Evolutionary conservation across 2,113 vertebrate genomes (phyloP).

Genomic region (Crocuta crocuta): DNA sequence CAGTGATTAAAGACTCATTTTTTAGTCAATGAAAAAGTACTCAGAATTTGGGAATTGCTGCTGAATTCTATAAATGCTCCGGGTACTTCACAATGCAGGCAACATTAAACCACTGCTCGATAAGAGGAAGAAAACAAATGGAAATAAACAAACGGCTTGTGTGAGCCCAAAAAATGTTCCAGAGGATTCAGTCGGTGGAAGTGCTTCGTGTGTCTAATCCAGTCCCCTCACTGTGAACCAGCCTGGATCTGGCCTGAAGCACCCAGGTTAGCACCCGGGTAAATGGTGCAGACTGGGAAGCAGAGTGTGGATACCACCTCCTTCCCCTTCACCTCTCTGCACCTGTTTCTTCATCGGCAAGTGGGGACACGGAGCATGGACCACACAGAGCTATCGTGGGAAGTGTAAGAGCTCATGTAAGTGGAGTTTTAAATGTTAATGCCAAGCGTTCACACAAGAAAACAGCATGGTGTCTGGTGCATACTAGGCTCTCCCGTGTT

Average conservation of each 20-base stretch:
- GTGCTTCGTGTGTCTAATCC: background rate
- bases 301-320: too few species aligned
- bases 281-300: background rate
- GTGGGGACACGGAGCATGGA: background rate
- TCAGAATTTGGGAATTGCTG: constrained; percentile 1
- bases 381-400: background rate
- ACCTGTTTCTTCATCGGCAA: background rate
- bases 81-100: background rate
- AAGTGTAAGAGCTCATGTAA: background rate
- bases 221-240: background rate
- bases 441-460: background rate
- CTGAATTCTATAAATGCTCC: background rate
- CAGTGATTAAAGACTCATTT: background rate
- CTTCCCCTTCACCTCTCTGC: background rate
- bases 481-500: background rate
- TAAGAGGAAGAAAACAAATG: constrained; percentile 16
- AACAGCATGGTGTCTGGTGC: background rate
- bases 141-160: background rate
- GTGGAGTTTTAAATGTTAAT: background rate
- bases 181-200: background rate
- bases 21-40: constrained; percentile 3
- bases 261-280: background rate
- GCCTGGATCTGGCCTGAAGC: rapidly evolving
- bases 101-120: background rate
- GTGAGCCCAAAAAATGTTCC: background rate